These are phyloP conservation scores for Holothuria leucospilota DNA, from an alignment of 53 echinoderm and acorn worm genomes.

Conservation along the genomic window DNA sequence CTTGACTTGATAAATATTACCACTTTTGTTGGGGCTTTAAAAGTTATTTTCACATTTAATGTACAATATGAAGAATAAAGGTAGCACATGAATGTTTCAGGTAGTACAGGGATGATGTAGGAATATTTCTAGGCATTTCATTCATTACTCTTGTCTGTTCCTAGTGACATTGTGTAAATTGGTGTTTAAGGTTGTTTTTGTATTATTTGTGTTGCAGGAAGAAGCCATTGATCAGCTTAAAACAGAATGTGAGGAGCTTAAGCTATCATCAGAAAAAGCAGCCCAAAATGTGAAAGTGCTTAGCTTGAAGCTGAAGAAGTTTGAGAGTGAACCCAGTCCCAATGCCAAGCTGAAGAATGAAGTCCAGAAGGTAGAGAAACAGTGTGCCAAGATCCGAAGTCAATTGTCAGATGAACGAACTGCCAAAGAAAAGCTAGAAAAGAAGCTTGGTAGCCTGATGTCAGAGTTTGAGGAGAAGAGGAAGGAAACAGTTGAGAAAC, in stretches of 20 bases:
- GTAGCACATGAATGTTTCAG: no score
- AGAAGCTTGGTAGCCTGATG: slow-evolving; percentile 21
- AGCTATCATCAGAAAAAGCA: slow-evolving; percentile 76
- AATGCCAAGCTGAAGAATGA: slow-evolving; percentile 63
- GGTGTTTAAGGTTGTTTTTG: not conserved
- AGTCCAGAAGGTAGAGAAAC: slow-evolving; percentile 73
- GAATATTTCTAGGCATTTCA: no score
- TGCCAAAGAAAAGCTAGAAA: slow-evolving; percentile 55
- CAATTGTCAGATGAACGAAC: slow-evolving; percentile 79
- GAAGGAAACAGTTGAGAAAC: slow-evolving; percentile 23
- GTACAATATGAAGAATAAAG: no score
- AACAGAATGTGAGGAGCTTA: slow-evolving; percentile 76
- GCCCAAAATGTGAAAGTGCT: slow-evolving; percentile 77
- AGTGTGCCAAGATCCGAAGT: slow-evolving; percentile 66
- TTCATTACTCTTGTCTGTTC: no score
- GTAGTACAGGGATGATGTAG: no score
- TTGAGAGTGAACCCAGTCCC: slow-evolving; percentile 49
- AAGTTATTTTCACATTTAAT: no score
- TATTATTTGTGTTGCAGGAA: slow-evolving; percentile 53
- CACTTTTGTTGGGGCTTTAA: no score
- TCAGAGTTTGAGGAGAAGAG: slow-evolving; percentile 1
- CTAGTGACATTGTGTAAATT: no score
- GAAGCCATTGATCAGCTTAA: slow-evolving; percentile 65
- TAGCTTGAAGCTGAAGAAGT: slow-evolving; percentile 73
- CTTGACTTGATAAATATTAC: no score